Conservation (phyloP, 2,113 vertebrate genomes). For the Tenrec ecaudatus region DNA sequence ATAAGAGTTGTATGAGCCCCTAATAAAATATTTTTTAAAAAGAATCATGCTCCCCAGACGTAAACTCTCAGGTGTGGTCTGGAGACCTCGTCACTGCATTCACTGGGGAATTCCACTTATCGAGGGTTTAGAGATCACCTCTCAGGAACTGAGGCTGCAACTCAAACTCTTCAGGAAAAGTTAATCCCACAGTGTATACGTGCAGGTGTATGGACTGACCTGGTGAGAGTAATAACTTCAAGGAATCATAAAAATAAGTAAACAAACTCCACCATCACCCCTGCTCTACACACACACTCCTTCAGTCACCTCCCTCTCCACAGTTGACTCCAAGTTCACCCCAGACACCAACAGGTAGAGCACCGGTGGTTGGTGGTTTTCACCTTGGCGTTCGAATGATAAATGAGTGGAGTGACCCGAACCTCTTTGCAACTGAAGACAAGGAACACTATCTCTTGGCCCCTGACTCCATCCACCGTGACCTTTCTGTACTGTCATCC, state of each 20-base stretch:
- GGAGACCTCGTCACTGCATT: neutral
- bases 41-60: neutral
- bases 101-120: neutral
- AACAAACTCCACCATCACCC: conserved; percentile 69
- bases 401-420: neutral
- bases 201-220: conserved; percentile 30
- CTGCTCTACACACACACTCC: neutral
- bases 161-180: neutral
- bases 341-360: conserved; percentile 4
- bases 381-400: neutral
- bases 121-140: neutral
- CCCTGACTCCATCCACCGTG: neutral
- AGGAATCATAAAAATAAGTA: conserved; percentile 81
- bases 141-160: neutral
- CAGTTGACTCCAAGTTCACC: neutral
- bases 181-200: neutral
- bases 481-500: neutral
- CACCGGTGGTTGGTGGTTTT: neutral
- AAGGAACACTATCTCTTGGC: neutral
- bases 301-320: neutral
- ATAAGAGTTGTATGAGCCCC: too few species aligned
- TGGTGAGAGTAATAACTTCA: conserved; percentile 76
- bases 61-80: neutral
- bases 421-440: neutral
- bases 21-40: too few species aligned